Evolutionary conservation across 1,140 invertebrate genomes (phyloP).

Genomic region (Meloidogyne floridensis): DNA sequence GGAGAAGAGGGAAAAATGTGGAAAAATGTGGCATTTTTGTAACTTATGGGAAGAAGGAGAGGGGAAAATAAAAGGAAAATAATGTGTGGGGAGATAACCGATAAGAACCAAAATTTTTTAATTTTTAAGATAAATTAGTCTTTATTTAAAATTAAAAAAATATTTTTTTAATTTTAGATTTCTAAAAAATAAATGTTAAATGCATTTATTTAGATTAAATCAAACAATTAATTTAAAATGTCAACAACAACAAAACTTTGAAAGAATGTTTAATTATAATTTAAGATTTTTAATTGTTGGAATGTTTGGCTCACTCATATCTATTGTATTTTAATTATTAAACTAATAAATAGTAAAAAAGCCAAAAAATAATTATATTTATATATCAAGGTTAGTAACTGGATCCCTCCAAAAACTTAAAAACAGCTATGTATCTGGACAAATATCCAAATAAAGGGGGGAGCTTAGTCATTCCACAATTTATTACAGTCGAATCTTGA

Average conservation of each 20-base stretch:
- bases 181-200: neutral
- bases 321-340: constrained; percentile 17
- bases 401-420: too few species aligned
- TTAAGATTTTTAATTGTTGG: constrained; percentile 37
- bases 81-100: too few species aligned
- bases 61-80: too few species aligned
- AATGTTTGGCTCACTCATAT: constrained; percentile 22
- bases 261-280: constrained; percentile 25
- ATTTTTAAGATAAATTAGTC: too few species aligned
- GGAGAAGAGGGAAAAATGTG: too few species aligned
- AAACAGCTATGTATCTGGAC: too few species aligned
- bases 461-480: too few species aligned
- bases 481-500: too few species aligned
- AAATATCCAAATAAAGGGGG: too few species aligned
- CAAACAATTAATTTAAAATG: constrained; percentile 5
- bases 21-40: too few species aligned
- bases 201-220: constrained; percentile 10
- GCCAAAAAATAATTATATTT: constrained; percentile 11
- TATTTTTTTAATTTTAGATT: neutral
- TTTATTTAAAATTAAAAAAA: neutral
- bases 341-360: neutral
- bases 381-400: too few species aligned
- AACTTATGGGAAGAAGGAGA: too few species aligned
- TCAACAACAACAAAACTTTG: neutral
- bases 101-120: neutral